Evolutionary conservation across 2,113 vertebrate species (phyloP).

Genomic region (Oreochromis niloticus): DNA sequence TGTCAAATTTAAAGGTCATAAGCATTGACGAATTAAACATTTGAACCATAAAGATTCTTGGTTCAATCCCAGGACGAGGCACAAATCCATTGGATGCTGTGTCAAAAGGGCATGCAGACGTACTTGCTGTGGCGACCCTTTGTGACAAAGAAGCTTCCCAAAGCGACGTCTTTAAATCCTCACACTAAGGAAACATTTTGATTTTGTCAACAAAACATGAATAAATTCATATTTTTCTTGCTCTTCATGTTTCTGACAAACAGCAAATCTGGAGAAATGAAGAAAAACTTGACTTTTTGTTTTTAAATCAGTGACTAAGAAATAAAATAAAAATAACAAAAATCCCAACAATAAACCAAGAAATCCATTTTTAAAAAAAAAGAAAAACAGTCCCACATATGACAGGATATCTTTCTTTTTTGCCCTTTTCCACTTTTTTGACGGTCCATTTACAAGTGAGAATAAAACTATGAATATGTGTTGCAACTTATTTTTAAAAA

Average conservation of each 20-base stretch:
- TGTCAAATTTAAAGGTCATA: neutral
- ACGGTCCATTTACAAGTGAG: rapidly evolving
- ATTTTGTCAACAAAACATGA: neutral
- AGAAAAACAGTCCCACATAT: rapidly evolving
- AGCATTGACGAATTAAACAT: neutral
- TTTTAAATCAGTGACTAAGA: neutral
- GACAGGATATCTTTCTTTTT: neutral
- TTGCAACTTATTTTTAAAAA: rapidly evolving
- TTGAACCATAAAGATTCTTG: neutral
- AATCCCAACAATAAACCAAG: neutral
- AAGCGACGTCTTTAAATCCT: neutral
- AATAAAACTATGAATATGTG: neutral
- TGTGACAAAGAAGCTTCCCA: no score
- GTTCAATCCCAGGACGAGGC: neutral
- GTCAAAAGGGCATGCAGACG: neutral
- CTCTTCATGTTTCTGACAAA: neutral
- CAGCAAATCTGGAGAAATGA: neutral
- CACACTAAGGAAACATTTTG: neutral
- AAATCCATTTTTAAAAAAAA: rapidly evolving
- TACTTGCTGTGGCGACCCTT: neutral
- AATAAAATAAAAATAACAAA: rapidly evolving
- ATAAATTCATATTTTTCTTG: neutral
- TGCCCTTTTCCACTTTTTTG: neutral
- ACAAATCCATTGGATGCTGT: neutral
- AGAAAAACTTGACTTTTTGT: neutral